Evolutionary conservation across 2,888 invertebrate genomes (phyloP), one percentile per base, ranked within the genome.

Genomic region (Ectemnius continuus): DNA sequence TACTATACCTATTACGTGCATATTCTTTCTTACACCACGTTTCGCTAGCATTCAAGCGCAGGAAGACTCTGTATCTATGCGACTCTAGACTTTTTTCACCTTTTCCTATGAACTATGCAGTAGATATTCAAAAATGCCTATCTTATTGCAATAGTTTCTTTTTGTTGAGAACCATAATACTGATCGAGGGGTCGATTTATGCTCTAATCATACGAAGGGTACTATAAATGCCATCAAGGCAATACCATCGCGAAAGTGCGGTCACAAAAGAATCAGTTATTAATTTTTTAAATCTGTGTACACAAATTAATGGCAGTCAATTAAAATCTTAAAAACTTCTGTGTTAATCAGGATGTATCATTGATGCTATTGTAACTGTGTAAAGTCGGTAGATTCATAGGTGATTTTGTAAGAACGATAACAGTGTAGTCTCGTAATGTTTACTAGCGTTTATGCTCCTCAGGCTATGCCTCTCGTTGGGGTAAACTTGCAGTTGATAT

Each of bases 401-500:
- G 91, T 94, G 92, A 88, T 95, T 95, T 91, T 98, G 97, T 83
- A 99, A 92, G 91, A 98, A 99, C 82, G 97, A 97, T 72, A 99
- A 92, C 73, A 99, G 92, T 63, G 97, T 97, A 6, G 98, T 98
- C 91, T 99, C 99, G 91, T 98, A 98, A 91, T 99, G 99, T 91
- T 98, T 98, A 85, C 97, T 98, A 46, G 98, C 97, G 91, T 98
- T 97, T 88, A 97, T 93, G 87, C 97, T 97, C 71, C 99, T 93
- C 23, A 99, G 93, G 16, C 99, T 99, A 91, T 99, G 99, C 78
- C 99, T 93, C 91, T 99, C 99, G 79, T 96, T 96, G 0, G 99
- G 99, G 90, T 99, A 99, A 20, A 99, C 94, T 94, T 99, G 96
- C 75, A 98, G 91, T 85, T 97, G 95, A 90, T 99, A 98, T 0